phyloP scores from a whole-genome alignment of 2,888 invertebrate species.

The Argyresthia goedartella region DNA sequence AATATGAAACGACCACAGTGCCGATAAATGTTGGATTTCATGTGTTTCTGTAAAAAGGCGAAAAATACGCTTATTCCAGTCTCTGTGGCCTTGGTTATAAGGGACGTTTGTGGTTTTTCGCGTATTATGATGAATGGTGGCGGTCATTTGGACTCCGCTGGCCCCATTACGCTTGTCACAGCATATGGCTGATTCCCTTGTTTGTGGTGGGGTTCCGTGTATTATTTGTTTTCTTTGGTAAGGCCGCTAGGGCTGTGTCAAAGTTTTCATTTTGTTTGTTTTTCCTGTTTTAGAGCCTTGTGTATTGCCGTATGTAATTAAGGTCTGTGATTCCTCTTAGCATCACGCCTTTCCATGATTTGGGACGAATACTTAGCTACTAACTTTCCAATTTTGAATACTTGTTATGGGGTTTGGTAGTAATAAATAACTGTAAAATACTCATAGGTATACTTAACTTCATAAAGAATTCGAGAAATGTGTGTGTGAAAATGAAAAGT shows the following conservation, averaged over 20 bases:
- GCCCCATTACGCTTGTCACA: conserved; percentile 43
- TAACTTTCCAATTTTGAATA: too few species aligned
- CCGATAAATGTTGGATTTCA: conserved; percentile 46
- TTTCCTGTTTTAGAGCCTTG: not conserved
- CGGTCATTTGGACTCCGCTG: conserved; percentile 47
- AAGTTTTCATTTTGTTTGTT: not conserved
- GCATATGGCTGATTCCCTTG: conserved; percentile 53
- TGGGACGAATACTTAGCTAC: too few species aligned
- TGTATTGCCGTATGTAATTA: too few species aligned
- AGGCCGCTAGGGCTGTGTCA: not conserved
- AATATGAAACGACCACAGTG: conserved; percentile 14
- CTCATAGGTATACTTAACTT: too few species aligned
- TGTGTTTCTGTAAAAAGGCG: conserved; percentile 37
- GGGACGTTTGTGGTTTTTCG: conserved; percentile 29
- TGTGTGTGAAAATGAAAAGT: too few species aligned
- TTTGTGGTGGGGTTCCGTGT: conserved; percentile 22
- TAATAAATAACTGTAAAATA: too few species aligned
- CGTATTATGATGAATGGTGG: conserved; percentile 47
- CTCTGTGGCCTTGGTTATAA: conserved; percentile 25
- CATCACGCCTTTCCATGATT: too few species aligned
- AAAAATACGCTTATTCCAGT: not conserved
- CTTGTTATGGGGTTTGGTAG: not conserved
- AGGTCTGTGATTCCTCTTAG: not conserved
- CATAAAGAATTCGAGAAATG: too few species aligned
- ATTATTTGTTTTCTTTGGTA: conserved; percentile 44